phyloP scores from a whole-genome alignment of 2,113 vertebrate species.

The Pantherophis guttatus region DNA sequence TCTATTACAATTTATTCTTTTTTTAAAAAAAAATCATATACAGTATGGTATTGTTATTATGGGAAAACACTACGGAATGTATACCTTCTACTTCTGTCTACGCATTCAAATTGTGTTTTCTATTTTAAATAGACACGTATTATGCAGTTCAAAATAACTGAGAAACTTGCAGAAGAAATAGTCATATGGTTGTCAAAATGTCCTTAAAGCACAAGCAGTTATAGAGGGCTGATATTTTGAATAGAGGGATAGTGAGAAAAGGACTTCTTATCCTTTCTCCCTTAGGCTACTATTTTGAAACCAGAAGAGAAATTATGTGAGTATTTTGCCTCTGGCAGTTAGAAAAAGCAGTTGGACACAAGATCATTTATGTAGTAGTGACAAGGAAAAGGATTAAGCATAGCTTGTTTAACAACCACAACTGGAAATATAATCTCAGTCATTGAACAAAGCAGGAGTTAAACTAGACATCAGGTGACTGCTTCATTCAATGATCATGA shows the following conservation, averaged over 20 bases:
- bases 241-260: not conserved
- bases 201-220: not conserved
- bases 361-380: not conserved
- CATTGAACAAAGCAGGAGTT: not conserved
- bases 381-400: not conserved
- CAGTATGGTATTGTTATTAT: not conserved
- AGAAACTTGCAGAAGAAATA: not conserved
- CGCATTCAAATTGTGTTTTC: not conserved
- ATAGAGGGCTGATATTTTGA: not conserved
- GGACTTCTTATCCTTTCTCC: not conserved
- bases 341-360: not conserved
- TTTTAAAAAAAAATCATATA: not conserved
- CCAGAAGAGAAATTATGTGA: not conserved
- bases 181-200: not conserved
- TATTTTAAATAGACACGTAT: not conserved
- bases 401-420: not conserved
- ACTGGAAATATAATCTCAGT: not conserved
- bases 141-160: not conserved
- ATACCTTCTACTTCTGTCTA: not conserved
- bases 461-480: not conserved
- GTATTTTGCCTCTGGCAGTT: not conserved
- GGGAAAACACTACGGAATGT: not conserved
- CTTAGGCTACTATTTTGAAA: not conserved
- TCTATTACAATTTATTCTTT: not conserved
- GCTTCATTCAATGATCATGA: not conserved